These are phyloP conservation scores for Caenorhabditis japonica DNA, from an alignment of 2,888 invertebrate species.

Conservation along the genomic window DNA sequence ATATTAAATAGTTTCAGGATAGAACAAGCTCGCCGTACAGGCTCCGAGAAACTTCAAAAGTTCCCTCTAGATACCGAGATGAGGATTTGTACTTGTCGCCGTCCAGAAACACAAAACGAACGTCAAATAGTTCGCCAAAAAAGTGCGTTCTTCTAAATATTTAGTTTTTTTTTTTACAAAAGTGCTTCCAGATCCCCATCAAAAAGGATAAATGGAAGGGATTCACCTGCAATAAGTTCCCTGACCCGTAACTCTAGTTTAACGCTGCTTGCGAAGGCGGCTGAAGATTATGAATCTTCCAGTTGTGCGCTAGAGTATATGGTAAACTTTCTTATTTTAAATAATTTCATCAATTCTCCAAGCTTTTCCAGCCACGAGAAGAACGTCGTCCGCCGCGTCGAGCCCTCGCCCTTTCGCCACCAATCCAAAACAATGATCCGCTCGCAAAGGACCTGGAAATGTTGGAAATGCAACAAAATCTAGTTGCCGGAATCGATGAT, in stretches of 20 bases:
- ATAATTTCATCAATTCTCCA: not conserved
- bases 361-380: constrained; percentile 13
- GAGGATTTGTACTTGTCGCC: constrained; percentile 45
- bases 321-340: constrained; percentile 1
- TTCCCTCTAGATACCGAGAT: constrained; percentile 62
- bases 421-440: constrained; percentile 2
- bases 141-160: constrained; percentile 20
- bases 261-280: constrained; percentile 37
- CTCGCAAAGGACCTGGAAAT: constrained; percentile 29
- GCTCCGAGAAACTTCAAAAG: constrained; percentile 56
- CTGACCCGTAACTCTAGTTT: constrained; percentile 31
- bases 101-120: constrained; percentile 19
- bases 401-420: constrained; percentile 17
- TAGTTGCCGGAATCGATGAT: constrained; percentile 32
- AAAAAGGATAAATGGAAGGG: constrained; percentile 32
- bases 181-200: constrained; percentile 29
- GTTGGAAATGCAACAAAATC: constrained; percentile 36
- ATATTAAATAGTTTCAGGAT: too few species aligned
- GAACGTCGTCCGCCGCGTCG: constrained; percentile 31
- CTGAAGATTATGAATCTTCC: constrained; percentile 34
- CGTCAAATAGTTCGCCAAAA: constrained; percentile 36
- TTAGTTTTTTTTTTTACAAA: not conserved
- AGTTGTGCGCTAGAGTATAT: constrained; percentile 21
- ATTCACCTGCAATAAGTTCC: constrained; percentile 21
- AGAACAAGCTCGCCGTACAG: constrained; percentile 52